Evolutionary conservation across 1,140 invertebrate species (phyloP), one percentile per base, ranked within the genome.

Genomic region (Trichonephila clavata): DNA sequence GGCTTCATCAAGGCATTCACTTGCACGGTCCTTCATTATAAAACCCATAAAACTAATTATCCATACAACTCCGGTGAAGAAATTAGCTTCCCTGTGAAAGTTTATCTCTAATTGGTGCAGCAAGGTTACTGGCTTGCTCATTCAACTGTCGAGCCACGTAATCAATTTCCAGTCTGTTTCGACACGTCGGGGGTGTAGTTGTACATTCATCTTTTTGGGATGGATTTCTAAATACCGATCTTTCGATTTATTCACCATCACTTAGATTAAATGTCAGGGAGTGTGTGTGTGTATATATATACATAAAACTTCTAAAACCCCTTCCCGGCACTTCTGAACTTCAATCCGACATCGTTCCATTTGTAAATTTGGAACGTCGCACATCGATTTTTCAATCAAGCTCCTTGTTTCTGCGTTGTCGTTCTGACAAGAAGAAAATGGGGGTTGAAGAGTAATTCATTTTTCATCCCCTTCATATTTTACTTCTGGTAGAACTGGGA

Each of bases 321-420:
- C 27, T 32, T 27, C 71, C 24, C 71, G 24, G 18, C 24, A 39
- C 71, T 27, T 77, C 71, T 27, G 18, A 77, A 16, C 27, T 77
- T 39, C 43, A 59, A 24, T 60, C 50, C 21, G 32, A 84, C 43
- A 84, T 84, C 83, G 43, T 92, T 92, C 91, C 91, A 92, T 86
- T 86, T 86, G 84, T 86, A 92, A 92, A 92, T 86, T 92, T 86
- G 16, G 91, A 86, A 92, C 68, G 39, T 21, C 50, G 81, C 81
- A 50, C 50, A 92, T 92, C 91, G 91, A 92, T 92, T 92, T 92
- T 92, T 92, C 91, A 92, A 92, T 92, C 91, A 92, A 86, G 91
- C 10, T 10, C 83, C 83, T 92, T 92, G 91, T 92, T 92, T 92
- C 91, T 86, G 81, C 65, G 60, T 86, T 92, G 91, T 92, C 91